These are phyloP conservation scores for Diorhabda elongata DNA, from an alignment of 1,140 invertebrate species.

Conservation along the genomic window DNA sequence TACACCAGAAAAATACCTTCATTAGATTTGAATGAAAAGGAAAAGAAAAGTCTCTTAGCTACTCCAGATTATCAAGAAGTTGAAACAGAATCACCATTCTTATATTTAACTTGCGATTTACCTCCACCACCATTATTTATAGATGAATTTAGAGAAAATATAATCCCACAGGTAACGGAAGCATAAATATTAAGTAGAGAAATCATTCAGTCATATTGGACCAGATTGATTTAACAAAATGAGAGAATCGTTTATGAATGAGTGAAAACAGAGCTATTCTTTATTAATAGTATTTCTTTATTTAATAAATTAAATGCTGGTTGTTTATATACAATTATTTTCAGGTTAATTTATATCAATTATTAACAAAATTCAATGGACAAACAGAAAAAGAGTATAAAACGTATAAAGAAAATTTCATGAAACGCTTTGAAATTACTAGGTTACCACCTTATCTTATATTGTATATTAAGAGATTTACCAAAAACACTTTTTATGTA, in stretches of 20 bases:
- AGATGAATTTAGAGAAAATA: constrained; percentile 96
- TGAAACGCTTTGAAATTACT: constrained; percentile 96
- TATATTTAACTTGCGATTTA: constrained; percentile 95
- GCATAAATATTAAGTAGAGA: neutral
- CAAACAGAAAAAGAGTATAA: constrained; percentile 96
- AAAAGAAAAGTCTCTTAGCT: constrained; percentile 71
- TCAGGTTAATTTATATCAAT: constrained; percentile 86
- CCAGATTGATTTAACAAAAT: too few species aligned
- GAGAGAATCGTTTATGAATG: too few species aligned
- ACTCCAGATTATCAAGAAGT: constrained; percentile 87
- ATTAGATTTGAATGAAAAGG: constrained; percentile 85
- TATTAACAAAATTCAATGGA: constrained; percentile 96
- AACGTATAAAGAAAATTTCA: constrained; percentile 97
- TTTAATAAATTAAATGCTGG: too few species aligned
- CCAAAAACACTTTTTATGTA: constrained; percentile 97
- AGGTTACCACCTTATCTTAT: constrained; percentile 95
- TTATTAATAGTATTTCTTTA: too few species aligned
- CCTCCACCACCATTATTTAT: constrained; percentile 95
- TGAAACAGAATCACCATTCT: constrained; percentile 84
- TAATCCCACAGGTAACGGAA: constrained; percentile 85
- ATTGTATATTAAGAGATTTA: constrained; percentile 96
- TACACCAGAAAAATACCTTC: constrained; percentile 92
- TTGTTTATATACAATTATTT: constrained; percentile 4
- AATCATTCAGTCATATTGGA: too few species aligned
- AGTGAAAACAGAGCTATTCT: too few species aligned